Evolutionary conservation across 2,113 vertebrate species (phyloP).

Genomic region (Psammodynastes pulverulentus): DNA sequence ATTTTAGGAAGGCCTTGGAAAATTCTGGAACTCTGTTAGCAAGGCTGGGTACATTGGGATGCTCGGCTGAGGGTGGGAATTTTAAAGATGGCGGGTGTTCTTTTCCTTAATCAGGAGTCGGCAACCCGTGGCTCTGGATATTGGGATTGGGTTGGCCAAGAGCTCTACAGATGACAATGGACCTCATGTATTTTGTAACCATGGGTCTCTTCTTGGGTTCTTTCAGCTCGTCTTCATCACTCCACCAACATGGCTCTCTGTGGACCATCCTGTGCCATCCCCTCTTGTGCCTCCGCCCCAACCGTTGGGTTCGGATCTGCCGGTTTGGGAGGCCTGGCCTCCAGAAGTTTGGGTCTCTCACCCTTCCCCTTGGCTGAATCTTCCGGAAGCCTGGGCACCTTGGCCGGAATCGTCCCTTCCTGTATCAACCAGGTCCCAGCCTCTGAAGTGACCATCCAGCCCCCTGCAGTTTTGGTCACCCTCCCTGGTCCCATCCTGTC

Average conservation of each 20-base stretch:
- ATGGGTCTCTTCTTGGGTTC: background rate
- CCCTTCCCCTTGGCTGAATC: background rate
- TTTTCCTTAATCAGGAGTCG: too few relatives aligned
- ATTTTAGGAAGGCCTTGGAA: background rate
- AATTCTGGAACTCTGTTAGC: background rate
- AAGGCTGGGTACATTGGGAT: background rate
- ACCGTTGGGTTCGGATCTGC: background rate
- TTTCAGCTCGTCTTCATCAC: background rate
- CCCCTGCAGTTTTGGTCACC: accelerated
- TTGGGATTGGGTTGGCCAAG: background rate
- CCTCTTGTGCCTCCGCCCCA: background rate
- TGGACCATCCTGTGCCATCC: background rate
- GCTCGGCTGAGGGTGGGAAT: background rate
- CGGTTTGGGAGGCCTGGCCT: background rate
- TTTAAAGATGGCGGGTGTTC: background rate
- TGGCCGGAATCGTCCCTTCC: accelerated
- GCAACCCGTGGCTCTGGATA: too few relatives aligned
- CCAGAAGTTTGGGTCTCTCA: background rate
- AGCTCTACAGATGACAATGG: background rate
- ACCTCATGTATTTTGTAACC: background rate
- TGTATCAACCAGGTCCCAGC: background rate
- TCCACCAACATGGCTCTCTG: background rate
- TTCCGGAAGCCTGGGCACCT: background rate
- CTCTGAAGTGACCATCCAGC: accelerated
- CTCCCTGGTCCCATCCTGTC: background rate